Evolutionary conservation across 64 coral and sea anemone genomes (phyloP).

Genomic region (Anthopleura sola): DNA sequence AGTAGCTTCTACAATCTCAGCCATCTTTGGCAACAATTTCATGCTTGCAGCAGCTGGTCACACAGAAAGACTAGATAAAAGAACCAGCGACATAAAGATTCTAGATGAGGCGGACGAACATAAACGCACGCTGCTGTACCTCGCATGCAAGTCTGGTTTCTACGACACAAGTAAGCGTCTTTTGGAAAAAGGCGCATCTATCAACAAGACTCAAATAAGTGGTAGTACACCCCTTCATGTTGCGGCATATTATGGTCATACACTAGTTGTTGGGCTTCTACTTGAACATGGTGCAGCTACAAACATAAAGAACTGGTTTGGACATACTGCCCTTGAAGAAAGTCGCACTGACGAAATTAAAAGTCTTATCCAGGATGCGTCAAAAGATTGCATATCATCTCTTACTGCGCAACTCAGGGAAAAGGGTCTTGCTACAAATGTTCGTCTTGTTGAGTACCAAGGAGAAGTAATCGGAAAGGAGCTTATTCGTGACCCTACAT

Average conservation of each 20-base stretch:
- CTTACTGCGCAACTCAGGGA: not conserved
- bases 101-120: constrained; percentile 20
- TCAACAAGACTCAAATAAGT: constrained; percentile 32
- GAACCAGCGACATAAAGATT: not conserved
- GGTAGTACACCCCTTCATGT: constrained; percentile 52
- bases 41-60: constrained; percentile 30
- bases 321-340: constrained; percentile 20
- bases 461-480: constrained; percentile 33
- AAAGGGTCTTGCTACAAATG: not conserved
- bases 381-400: not conserved
- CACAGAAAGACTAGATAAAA: constrained; percentile 6
- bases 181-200: constrained; percentile 10
- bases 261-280: constrained; percentile 19
- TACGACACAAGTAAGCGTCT: constrained; percentile 37
- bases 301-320: constrained; percentile 25
- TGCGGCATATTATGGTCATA: constrained; percentile 40
- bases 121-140: constrained; percentile 26
- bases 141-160: constrained; percentile 41
- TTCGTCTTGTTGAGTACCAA: not conserved
- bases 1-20: too few species aligned
- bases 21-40: too few species aligned
- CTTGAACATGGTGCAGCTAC: constrained; percentile 36
- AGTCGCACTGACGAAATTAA: not conserved
- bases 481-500: constrained; percentile 6
- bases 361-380: constrained; percentile 13